A percentile compares a stretch with the other conserved stretches of the same genome.
Conservation (phyloP, 2,797 vertebrate species). For the Oryzias dopingdopingensis region DNA sequence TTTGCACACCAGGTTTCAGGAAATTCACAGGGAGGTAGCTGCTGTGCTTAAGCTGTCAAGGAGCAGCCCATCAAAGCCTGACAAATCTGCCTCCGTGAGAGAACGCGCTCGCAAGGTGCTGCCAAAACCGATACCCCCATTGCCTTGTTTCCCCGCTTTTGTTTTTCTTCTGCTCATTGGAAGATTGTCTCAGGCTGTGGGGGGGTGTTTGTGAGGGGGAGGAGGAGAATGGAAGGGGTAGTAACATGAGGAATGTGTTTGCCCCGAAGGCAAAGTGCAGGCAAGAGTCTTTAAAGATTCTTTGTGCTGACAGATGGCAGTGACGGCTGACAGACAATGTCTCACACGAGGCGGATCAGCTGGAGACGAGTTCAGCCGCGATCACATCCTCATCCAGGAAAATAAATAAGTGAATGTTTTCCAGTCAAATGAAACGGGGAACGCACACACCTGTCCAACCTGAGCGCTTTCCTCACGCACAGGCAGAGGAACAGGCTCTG, state of each 20-base stretch:
- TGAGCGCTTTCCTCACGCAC: neutral
- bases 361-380: conserved; percentile 41
- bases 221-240: conserved; percentile 6
- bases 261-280: conserved; percentile 67
- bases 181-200: conserved; percentile 17
- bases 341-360: conserved; percentile 54
- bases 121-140: conserved; percentile 65
- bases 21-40: conserved; percentile 49
- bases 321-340: conserved; percentile 67
- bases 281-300: conserved; percentile 68
- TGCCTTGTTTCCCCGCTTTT: conserved; percentile 63
- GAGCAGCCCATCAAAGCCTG: conserved; percentile 63
- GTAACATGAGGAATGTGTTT: conserved; percentile 66
- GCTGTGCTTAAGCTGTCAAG: conserved; percentile 64
- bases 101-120: conserved; percentile 47
- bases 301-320: conserved; percentile 63
- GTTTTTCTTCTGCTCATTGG: conserved; percentile 61
- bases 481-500: conserved; percentile 9
- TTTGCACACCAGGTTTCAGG: conserved; percentile 34
- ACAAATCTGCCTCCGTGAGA: conserved; percentile 64
- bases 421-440: conserved; percentile 31
- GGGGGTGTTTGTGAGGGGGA: neutral
- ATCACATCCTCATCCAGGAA: conserved; percentile 36
- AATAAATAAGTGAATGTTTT: conserved; percentile 20
- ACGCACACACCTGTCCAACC: conserved; percentile 10